These are phyloP conservation scores for Ptiloglossa arizonensis DNA, from an alignment of 1,140 invertebrate species.

Conservation along the genomic window DNA sequence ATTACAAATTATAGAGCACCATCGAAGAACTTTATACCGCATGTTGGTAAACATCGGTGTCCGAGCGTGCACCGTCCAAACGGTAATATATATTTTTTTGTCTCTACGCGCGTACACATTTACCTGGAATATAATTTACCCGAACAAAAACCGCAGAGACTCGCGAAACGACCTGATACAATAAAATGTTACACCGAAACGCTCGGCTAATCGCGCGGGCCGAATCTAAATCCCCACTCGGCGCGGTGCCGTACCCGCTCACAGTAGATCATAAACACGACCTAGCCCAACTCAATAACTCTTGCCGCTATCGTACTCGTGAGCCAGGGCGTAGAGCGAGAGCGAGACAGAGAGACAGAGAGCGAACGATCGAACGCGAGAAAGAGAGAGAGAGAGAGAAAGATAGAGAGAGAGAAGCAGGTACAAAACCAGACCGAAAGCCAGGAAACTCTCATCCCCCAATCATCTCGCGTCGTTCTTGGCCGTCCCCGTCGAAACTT, in stretches of 20 bases:
- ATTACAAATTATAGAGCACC: too few relatives aligned
- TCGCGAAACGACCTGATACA: too few relatives aligned
- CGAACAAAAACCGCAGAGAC: too few relatives aligned
- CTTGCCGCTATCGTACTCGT: constrained; percentile 25
- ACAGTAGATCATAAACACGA: constrained; percentile 61
- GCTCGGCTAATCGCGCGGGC: not conserved
- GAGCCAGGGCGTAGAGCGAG: not conserved
- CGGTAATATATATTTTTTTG: too few relatives aligned
- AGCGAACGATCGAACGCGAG: too few relatives aligned
- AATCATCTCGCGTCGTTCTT: constrained; percentile 48
- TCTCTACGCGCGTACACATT: too few relatives aligned
- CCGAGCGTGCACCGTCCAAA: too few relatives aligned
- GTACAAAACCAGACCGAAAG: constrained; percentile 42
- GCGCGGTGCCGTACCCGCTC: not conserved
- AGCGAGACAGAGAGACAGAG: not conserved
- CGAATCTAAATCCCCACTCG: not conserved
- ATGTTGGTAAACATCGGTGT: too few relatives aligned
- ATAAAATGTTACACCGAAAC: not conserved
- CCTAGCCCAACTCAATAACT: constrained; percentile 61
- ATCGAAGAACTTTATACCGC: too few relatives aligned
- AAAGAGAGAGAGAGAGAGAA: not conserved
- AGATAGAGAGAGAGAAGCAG: not conserved
- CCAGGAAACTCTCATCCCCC: constrained; percentile 43
- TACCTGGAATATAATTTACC: too few relatives aligned
- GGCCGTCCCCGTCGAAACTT: constrained; percentile 62